Evolutionary conservation across 2,113 vertebrate species (phyloP).

Genomic region (Anseranas semipalmata): DNA sequence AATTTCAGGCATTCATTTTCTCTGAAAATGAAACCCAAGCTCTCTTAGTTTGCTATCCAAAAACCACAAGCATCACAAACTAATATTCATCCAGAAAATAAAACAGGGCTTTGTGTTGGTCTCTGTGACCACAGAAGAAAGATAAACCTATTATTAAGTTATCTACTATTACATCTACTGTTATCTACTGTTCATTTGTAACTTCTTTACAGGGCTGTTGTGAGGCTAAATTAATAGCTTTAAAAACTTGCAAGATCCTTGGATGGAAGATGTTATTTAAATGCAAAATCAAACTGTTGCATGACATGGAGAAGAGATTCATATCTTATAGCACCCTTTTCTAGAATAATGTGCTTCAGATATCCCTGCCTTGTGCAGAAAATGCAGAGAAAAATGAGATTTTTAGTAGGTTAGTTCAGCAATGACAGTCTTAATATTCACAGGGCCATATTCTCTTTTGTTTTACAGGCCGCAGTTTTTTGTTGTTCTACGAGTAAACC

Average conservation of each 20-base stretch:
- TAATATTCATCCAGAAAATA: slow-evolving; percentile 51
- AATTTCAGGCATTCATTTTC: background rate
- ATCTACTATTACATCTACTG: slow-evolving; percentile 58
- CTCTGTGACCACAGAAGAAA: slow-evolving; percentile 1
- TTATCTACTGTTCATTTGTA: slow-evolving; percentile 54
- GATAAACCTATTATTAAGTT: slow-evolving; percentile 55
- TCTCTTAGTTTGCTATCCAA: slow-evolving; percentile 2
- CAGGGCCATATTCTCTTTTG: background rate
- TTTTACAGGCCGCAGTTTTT: background rate
- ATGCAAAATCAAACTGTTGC: slow-evolving; percentile 45
- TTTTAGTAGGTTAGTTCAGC: background rate
- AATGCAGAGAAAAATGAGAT: slow-evolving; percentile 4
- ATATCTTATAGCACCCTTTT: slow-evolving; percentile 33
- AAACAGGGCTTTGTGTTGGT: slow-evolving; percentile 18
- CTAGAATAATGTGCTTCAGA: slow-evolving; percentile 22
- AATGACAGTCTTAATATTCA: background rate
- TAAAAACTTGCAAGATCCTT: slow-evolving; percentile 57
- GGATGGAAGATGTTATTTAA: slow-evolving; percentile 50
- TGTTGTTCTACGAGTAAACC: background rate
- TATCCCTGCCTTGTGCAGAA: background rate
- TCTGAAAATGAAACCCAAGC: background rate
- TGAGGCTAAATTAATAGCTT: slow-evolving; percentile 52
- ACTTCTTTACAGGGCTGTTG: slow-evolving; percentile 36
- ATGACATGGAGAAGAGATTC: slow-evolving; percentile 18
- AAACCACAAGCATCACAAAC: slow-evolving; percentile 1